A percentile compares a stretch with the other conserved stretches of the same genome.
phyloP scores from a whole-genome alignment of 2,888 invertebrate species.

The Thera obeliscata region DNA sequence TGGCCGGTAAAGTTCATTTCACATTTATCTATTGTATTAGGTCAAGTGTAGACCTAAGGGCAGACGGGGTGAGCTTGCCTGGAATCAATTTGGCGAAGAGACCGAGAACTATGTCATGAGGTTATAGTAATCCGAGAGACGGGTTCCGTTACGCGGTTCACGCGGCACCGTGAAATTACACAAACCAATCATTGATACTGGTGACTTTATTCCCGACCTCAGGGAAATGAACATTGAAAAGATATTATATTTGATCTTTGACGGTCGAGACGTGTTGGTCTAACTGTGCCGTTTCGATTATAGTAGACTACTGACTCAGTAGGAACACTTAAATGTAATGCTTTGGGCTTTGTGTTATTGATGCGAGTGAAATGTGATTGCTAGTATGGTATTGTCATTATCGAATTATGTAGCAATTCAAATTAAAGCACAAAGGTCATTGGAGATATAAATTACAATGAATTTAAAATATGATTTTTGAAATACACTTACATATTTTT shows the following conservation, averaged over 20 bases:
- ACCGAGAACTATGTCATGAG: slow-evolving; percentile 73
- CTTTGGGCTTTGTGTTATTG: too few species aligned
- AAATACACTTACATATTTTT: background rate
- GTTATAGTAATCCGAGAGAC: slow-evolving; percentile 74
- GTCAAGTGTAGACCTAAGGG: slow-evolving; percentile 48
- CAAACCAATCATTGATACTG: slow-evolving; percentile 70
- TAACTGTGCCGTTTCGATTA: slow-evolving; percentile 23
- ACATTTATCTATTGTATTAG: slow-evolving; percentile 38
- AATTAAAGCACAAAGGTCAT: background rate
- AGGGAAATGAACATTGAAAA: slow-evolving; percentile 53
- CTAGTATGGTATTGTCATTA: background rate
- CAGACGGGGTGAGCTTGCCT: slow-evolving; percentile 53
- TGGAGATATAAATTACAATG: background rate
- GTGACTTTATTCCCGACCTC: slow-evolving; percentile 67
- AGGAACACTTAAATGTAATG: background rate
- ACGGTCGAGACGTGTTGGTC: slow-evolving; percentile 31
- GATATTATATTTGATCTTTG: slow-evolving; percentile 42
- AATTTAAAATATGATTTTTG: background rate
- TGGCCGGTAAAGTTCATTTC: slow-evolving; percentile 39
- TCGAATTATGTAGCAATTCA: background rate
- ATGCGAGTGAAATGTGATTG: background rate
- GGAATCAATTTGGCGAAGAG: slow-evolving; percentile 74
- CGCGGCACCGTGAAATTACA: slow-evolving; percentile 73
- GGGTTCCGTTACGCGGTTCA: slow-evolving; percentile 71
- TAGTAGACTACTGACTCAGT: slow-evolving; percentile 10